Evolutionary conservation across 2,797 vertebrate genomes (phyloP).

Genomic region (Falco columbarius): DNA sequence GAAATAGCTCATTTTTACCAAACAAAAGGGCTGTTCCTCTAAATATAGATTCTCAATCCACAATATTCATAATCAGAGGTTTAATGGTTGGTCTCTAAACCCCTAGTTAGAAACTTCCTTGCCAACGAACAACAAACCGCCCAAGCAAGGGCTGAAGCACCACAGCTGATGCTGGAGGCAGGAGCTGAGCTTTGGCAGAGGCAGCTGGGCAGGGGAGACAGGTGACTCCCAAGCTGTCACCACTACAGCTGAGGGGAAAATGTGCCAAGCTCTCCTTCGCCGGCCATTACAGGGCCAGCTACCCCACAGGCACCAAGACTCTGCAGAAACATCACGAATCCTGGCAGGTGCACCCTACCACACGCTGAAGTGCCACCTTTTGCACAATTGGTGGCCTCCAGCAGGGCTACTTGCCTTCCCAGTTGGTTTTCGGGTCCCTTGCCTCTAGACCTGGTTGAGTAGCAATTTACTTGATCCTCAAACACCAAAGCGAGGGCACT

Average conservation of each 20-base stretch:
- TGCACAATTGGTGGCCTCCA: fast-evolving
- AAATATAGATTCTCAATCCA: background rate
- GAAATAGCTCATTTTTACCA: conserved; percentile 25
- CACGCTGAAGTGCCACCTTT: background rate
- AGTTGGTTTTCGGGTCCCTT: background rate
- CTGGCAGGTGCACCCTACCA: background rate
- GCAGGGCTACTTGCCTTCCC: fast-evolving
- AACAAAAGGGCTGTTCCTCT: background rate
- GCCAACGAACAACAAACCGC: background rate
- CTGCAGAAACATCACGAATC: background rate
- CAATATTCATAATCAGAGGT: background rate
- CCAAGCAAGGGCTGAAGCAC: background rate
- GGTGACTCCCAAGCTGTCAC: background rate
- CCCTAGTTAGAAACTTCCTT: background rate
- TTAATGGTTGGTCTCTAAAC: background rate
- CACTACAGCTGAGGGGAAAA: fast-evolving
- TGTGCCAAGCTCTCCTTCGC: background rate
- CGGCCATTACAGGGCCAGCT: fast-evolving
- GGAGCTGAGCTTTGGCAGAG: background rate
- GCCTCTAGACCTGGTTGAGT: background rate
- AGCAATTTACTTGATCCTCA: background rate
- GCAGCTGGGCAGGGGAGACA: background rate
- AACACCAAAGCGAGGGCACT: background rate
- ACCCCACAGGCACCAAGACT: fast-evolving
- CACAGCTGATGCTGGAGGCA: fast-evolving